phyloP scores from a whole-genome alignment of 2,113 vertebrate genomes.

The Fukomys damarensis region DNA sequence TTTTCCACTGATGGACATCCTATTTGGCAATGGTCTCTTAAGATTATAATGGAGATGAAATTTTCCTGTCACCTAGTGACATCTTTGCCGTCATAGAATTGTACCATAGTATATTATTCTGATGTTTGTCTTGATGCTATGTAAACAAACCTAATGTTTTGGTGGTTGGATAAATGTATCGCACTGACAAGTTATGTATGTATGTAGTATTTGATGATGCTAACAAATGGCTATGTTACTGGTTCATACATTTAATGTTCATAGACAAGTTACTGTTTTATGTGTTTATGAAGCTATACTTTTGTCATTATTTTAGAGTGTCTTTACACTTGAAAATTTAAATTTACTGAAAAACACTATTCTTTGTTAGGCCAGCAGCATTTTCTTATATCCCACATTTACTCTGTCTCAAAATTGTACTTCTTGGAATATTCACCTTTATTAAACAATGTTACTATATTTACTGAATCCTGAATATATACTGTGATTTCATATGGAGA shows the following conservation, averaged over 20 bases:
- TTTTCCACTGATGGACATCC: not conserved
- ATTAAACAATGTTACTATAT: not conserved
- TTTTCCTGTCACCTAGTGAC: not conserved
- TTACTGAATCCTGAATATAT: not conserved
- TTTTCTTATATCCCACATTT: not conserved
- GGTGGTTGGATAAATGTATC: not conserved
- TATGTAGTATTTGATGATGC: not conserved
- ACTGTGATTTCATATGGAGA: not conserved
- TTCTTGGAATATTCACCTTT: not conserved
- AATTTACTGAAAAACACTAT: not conserved
- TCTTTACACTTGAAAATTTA: too few relatives aligned
- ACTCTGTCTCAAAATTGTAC: not conserved
- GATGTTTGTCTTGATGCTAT: not conserved
- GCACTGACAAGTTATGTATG: not conserved
- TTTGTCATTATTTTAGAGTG: not conserved
- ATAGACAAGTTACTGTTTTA: not conserved
- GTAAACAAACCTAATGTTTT: not conserved
- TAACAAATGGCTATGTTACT: not conserved
- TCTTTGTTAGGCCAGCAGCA: not conserved
- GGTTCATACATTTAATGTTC: too few relatives aligned
- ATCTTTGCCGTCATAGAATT: not conserved
- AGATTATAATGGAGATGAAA: too few relatives aligned
- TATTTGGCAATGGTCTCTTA: not conserved
- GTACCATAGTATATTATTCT: too few relatives aligned
- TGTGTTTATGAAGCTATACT: not conserved